Base-by-base conservation (phyloP, 2,797 vertebrate species). In the Philypnodon macrostomus region DNA sequence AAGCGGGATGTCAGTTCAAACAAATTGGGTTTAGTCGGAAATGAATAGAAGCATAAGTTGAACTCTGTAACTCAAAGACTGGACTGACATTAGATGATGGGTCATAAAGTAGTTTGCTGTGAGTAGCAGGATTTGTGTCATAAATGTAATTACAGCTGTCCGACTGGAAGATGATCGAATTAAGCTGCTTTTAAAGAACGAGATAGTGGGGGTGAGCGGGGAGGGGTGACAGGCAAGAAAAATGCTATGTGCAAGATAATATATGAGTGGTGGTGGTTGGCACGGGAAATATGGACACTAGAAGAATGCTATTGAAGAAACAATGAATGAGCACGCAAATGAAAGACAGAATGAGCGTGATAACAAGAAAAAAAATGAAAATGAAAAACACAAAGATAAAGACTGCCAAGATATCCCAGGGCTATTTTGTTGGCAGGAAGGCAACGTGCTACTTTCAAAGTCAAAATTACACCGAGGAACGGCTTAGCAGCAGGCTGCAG, bases 131-230 rank as follows among this genome's bases (percentile, higher is more conserved):
- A 88, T 85, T 88, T 85, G 68, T 89, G 89, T 90, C 88, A 87
- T 72, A 88, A 88, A 87, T 83, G 83, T 87, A 91, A 91, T 90
- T 90, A 87, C 80, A 72, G 81, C 79, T 74, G 81, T 87, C 83
- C 81, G 73, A 82, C 53, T 81, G 63, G 68, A 77, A 77, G 64
- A 81, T 83, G 82, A 89, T 81, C 81, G 79, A 81, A 89, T 89
- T 86, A 89, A 89, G 84, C 85, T 75, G 85, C 84, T 88, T 86
- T 88, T 84, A 78, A 70, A 73, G 65, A 40, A 59, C 17, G 38
- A 23, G 54, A 26, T 30, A 27, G 13, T 19, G 37, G 13, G 46
- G 33, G 21, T 11, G 24, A 18, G 21, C 27, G 46, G 41, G 30
- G 54, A 27, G 40, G 39, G 39, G 60, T 39, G 59, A 64, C 33